Evolutionary conservation across 2,888 invertebrate genomes (phyloP), one percentile per base, ranked within the genome.

Genomic region (Theretra japonica): DNA sequence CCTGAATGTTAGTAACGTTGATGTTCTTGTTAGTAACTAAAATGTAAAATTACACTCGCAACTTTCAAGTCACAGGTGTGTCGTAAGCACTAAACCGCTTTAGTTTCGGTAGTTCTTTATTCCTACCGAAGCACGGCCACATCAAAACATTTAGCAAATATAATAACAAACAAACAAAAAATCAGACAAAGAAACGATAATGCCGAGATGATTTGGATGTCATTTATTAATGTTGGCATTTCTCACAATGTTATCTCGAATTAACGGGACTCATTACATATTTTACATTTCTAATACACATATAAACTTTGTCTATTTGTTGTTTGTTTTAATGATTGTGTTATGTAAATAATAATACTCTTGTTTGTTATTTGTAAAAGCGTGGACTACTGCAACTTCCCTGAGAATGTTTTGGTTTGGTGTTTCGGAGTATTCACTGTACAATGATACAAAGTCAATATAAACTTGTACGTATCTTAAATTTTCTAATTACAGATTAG

Each of bases 251-350:
- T 41, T 60, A 50, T 33, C 65, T 53, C 30, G 33, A 65, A 56
- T 59, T 33, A n/a, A 56, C 25, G 23, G 53, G 56, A 62, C 53
- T 69, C 62, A 56, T 33, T 30, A 21, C 56, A 71, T 53, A 65
- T 50, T 72, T 72, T 72, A 62, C 33, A 56, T 48, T 48, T 70
- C 28, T 65, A 56, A 41, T 23, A 70, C 57, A 57, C 68, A 69
- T 41, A 68, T 69, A 69, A 53, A 57, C 48, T 72, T 70, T 33
- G 65, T n/a, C n/a, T 58, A 72, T 73, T 73, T 70, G 57, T 59
- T 77, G 74, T 80, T 77, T 74, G 73, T 71, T 73, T 75, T 73
- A 80, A 79, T 80, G 75, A 77, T 77, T 76, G 80, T 79, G 76
- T 70, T 75, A 77, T 75, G 78, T 80, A 77, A 75, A 80, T 79